phyloP scores from a whole-genome alignment of 2,888 invertebrate genomes.

The Neoaliturus tenellus region DNA sequence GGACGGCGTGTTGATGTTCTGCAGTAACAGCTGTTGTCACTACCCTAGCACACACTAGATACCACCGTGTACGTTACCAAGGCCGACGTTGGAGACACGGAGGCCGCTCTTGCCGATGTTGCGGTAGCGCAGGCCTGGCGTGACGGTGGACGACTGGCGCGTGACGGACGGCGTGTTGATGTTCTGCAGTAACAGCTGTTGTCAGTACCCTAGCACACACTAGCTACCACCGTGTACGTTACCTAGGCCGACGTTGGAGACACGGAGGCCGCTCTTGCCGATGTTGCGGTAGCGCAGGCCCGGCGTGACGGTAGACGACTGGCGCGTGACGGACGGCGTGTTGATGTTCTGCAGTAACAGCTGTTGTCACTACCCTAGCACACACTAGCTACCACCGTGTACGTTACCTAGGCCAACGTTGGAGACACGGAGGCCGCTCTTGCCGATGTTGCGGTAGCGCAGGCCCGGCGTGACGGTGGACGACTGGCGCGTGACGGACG shows the following conservation, averaged over 20 bases:
- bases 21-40: conserved; percentile 76
- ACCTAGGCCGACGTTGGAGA: conserved; percentile 91
- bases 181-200: conserved; percentile 74
- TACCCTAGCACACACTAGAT: too few relatives aligned
- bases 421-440: conserved; percentile 95
- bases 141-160: conserved; percentile 79
- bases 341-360: too few relatives aligned
- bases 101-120: conserved; percentile 97
- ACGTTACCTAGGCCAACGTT: conserved; percentile 90
- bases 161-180: conserved; percentile 73
- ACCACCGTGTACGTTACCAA: too few relatives aligned
- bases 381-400: too few relatives aligned
- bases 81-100: conserved; percentile 94
- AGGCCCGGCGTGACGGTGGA: conserved; percentile 85
- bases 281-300: too few relatives aligned
- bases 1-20: conserved; percentile 73
- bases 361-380: too few relatives aligned
- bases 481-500: conserved; percentile 76
- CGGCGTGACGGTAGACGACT: too few relatives aligned
- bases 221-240: too few relatives aligned
- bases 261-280: too few relatives aligned
- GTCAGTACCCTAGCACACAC: too few relatives aligned
- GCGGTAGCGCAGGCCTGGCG: conserved; percentile 91
- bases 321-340: too few relatives aligned
- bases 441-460: conserved; percentile 95